phyloP scores from a whole-genome alignment of 2,888 invertebrate genomes.

The Scaptomyza tumidula region DNA sequence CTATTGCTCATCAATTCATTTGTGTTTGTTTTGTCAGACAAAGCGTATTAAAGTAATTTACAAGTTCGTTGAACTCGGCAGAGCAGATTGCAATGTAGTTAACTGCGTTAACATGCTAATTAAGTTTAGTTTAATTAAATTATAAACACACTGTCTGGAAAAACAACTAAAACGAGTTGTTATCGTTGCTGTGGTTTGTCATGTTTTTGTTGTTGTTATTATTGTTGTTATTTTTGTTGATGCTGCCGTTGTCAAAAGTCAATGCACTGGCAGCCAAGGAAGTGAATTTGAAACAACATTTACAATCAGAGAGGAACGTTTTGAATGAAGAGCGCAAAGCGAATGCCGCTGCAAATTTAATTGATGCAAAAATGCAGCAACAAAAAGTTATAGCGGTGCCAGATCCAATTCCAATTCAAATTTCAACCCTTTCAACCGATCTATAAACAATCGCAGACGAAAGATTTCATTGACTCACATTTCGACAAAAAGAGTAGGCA shows the following conservation, averaged over 20 bases:
- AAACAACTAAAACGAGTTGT: constrained; percentile 52
- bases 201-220: constrained; percentile 4
- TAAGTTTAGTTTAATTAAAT: constrained; percentile 76
- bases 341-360: constrained; percentile 22
- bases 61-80: constrained; percentile 45
- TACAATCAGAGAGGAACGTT: constrained; percentile 9
- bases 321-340: constrained; percentile 4
- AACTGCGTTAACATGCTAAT: constrained; percentile 68
- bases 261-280: constrained; percentile 61
- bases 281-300: constrained; percentile 45
- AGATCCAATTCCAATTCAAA: constrained; percentile 4
- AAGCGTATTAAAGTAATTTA: constrained; percentile 11
- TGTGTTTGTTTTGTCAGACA: constrained; percentile 12
- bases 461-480: constrained; percentile 49
- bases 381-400: constrained; percentile 5
- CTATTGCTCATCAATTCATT: constrained; percentile 5
- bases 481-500: not conserved
- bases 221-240: constrained; percentile 14
- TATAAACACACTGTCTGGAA: constrained; percentile 40
- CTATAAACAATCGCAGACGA: constrained; percentile 32
- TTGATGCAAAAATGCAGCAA: constrained; percentile 16
- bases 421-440: not conserved
- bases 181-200: constrained; percentile 11
- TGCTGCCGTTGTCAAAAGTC: constrained; percentile 50
- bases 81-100: constrained; percentile 68